phyloP scores from a whole-genome alignment of 2,888 invertebrate species.

The Ariolimax columbianus region DNA sequence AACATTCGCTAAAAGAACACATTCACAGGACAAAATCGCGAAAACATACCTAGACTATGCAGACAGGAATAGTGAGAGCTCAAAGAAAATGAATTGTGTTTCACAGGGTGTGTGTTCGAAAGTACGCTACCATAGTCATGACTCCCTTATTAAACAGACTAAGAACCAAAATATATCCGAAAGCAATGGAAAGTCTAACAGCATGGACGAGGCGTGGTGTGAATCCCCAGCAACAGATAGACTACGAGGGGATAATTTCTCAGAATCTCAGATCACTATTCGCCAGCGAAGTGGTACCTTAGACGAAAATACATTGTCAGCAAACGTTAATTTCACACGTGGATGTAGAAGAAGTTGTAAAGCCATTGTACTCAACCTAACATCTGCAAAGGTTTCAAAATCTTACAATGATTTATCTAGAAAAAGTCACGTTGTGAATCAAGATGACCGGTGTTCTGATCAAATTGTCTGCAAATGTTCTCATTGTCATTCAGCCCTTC shows the following conservation, averaged over 20 bases:
- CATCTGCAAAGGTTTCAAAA: conserved; percentile 3
- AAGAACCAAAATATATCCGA: neutral
- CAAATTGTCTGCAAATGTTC: neutral
- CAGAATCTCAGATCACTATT: neutral
- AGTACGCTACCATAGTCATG: neutral
- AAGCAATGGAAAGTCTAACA: neutral
- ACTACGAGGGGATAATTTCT: neutral
- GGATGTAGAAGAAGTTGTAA: neutral
- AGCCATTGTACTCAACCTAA: neutral
- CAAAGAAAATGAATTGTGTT: neutral
- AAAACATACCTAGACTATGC: neutral
- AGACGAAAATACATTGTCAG: neutral
- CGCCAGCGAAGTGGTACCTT: neutral
- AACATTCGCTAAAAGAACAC: too few relatives aligned
- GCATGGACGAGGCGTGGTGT: conserved; percentile 22
- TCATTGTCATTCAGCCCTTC: too few relatives aligned
- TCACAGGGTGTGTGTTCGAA: neutral
- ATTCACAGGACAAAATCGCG: too few relatives aligned
- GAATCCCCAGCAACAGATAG: neutral
- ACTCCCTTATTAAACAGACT: neutral
- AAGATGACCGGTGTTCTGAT: neutral
- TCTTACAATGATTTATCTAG: conserved; percentile 33
- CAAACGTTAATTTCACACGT: neutral
- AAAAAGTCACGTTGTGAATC: neutral
- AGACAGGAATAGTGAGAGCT: neutral